phyloP scores from a whole-genome alignment of 92 coral and sea anemone genomes.

The Muricea muricata region DNA sequence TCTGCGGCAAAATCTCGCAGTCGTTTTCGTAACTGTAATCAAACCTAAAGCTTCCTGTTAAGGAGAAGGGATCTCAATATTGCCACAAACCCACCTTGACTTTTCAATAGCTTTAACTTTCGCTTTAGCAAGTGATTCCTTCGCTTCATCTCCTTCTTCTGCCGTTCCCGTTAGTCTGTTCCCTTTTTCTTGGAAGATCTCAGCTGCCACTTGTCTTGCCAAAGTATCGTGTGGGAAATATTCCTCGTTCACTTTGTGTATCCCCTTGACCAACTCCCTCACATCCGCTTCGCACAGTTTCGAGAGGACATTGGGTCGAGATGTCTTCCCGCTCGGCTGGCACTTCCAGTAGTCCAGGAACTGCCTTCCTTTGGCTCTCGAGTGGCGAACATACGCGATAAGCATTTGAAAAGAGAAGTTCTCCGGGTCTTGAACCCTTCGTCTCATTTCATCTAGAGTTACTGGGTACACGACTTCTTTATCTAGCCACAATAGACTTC shows the following conservation, averaged over 20 bases:
- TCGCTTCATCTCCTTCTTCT: background rate
- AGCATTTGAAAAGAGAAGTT: conserved; percentile 50
- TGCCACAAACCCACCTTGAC: conserved; percentile 38
- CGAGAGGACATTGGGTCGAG: conserved; percentile 34
- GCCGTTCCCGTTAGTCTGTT: background rate
- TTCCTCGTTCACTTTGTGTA: conserved; percentile 29
- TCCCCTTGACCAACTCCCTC: conserved; percentile 29
- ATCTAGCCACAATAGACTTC: conserved; percentile 26
- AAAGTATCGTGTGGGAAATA: conserved; percentile 27
- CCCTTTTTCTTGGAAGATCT: background rate
- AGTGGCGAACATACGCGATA: conserved; percentile 40
- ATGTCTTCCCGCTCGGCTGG: conserved; percentile 38
- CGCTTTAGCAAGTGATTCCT: background rate
- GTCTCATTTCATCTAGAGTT: conserved; percentile 20
- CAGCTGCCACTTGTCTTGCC: conserved; percentile 7
- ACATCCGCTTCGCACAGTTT: conserved; percentile 41
- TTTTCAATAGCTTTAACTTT: conserved; percentile 33
- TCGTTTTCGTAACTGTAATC: too few species aligned
- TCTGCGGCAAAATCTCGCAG: too few species aligned
- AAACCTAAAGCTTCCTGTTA: too few species aligned
- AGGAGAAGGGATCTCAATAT: too few species aligned
- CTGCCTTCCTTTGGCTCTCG: conserved; percentile 43
- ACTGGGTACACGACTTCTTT: conserved; percentile 29
- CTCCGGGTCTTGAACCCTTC: conserved; percentile 36
- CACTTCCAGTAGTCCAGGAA: conserved; percentile 45